Percentiles rank a stretch among this genome's conserved stretches.
Conservation (phyloP, 2,888 invertebrate genomes). For the Plusia festucae region DNA sequence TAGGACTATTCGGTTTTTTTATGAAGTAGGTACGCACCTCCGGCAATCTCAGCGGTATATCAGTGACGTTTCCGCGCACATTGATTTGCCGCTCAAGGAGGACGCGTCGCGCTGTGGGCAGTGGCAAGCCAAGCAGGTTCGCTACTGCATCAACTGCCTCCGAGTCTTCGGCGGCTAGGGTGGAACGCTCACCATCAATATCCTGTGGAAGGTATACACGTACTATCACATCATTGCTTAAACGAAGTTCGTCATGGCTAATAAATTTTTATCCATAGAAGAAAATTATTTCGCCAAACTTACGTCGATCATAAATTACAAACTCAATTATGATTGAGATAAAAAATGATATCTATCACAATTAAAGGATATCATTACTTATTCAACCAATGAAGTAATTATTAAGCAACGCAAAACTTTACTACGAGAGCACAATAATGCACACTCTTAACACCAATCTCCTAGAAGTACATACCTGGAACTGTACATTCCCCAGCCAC, state of each 20-base stretch:
- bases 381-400: not conserved
- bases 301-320: too few species aligned
- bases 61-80: conserved; percentile 97
- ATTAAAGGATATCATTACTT: too few species aligned
- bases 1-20: too few species aligned
- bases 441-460: too few species aligned
- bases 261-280: too few species aligned
- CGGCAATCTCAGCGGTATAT: conserved; percentile 96
- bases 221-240: too few species aligned
- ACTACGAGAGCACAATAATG: too few species aligned
- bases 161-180: conserved; percentile 91
- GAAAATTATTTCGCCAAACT: too few species aligned
- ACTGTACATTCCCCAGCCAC: conserved; percentile 96
- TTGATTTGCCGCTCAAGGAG: conserved; percentile 95
- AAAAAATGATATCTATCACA: too few species aligned
- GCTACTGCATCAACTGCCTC: conserved; percentile 93
- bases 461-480: conserved; percentile 90
- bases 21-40: conserved; percentile 88
- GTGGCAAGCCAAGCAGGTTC: conserved; percentile 93
- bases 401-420: not conserved
- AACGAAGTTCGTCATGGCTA: too few species aligned
- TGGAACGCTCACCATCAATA: conserved; percentile 95
- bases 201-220: conserved; percentile 87
- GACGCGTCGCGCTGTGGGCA: conserved; percentile 93
- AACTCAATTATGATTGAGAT: too few species aligned